phyloP scores from a whole-genome alignment of 1,140 invertebrate species.

The Tetramorium simillimum region DNA sequence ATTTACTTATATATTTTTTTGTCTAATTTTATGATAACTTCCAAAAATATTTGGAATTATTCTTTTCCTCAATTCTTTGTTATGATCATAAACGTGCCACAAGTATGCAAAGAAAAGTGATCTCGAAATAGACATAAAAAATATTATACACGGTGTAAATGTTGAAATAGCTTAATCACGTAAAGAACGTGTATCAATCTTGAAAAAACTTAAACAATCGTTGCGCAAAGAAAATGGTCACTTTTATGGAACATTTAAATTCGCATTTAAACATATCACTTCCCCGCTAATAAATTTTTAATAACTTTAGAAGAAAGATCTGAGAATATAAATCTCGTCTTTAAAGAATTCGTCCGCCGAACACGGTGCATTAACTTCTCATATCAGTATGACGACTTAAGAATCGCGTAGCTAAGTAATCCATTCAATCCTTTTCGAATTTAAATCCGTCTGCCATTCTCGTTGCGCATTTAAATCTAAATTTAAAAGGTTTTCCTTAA shows the following conservation, averaged over 20 bases:
- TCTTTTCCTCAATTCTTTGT: not conserved
- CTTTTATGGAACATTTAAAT: constrained; percentile 11
- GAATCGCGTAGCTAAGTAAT: constrained; percentile 24
- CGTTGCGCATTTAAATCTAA: constrained; percentile 31
- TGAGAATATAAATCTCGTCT: constrained; percentile 16
- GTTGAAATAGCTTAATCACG: not conserved
- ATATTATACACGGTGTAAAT: not conserved
- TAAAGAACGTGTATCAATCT: not conserved
- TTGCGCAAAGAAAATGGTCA: not conserved
- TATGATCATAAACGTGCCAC: not conserved
- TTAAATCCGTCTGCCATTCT: constrained; percentile 41
- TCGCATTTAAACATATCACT: not conserved
- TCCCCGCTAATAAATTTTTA: constrained; percentile 1
- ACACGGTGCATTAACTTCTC: constrained; percentile 43
- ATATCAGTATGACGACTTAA: constrained; percentile 36
- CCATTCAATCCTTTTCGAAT: constrained; percentile 44
- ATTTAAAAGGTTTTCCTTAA: constrained; percentile 19
- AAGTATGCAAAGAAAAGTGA: not conserved
- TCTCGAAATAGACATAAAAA: not conserved
- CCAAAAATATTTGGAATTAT: not conserved
- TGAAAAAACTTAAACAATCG: not conserved
- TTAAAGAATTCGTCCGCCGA: not conserved
- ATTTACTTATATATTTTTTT: not conserved
- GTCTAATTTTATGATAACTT: not conserved
- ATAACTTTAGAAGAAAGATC: not conserved